Base-by-base conservation (phyloP, 2,797 vertebrate genomes). In the Ataeniobius toweri region DNA sequence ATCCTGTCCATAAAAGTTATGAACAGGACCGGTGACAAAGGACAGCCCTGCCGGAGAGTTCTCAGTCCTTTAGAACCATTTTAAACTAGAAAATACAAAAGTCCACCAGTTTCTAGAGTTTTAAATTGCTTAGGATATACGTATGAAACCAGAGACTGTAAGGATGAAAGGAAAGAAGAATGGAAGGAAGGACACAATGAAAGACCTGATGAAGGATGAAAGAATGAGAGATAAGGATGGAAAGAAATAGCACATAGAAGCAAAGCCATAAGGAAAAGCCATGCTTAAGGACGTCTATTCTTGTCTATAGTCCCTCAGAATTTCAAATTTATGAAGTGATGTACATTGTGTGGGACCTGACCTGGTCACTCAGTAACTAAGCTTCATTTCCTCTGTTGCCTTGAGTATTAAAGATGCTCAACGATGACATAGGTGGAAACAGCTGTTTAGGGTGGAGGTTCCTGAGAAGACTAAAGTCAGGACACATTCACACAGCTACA, bases 401-500 rank as follows among this genome's bases (percentile, higher is more conserved):
- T 76, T 28, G 71, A 85, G 78, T 86, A 65, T 73, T 74, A 76
- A 84, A 77, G 82, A 83, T 16, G 28, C 73, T 78, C 78, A 85
- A 72, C 84, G 87, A 77, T 79, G 87, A 90, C 85, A 91, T 80
- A 84, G 58, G 65, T 91, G 92, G 94, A 94, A 94, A 79, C 93
- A 94, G 93, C 91, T 94, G 92, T 92, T 94, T 92, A 82, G 86
- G 93, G 92, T 93, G 89, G 90, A 89, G 91, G 85, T 93, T 94
- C 94, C 93, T 94, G 91, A 84, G 82, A 90, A 83, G 79, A 73
- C 80, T 59, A 78, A 87, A 90, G 91, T 88, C 92, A 88, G 89
- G 83, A 84, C 73, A 79, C 83, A 87, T 87, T 92, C 85, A 89
- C 88, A 89, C 76, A 85, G 77, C 71, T 68, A 67, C 85, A 90